A percentile compares a stretch with the other conserved stretches of the same genome.
phyloP scores from a whole-genome alignment of 2,888 invertebrate genomes.

The Eilema sororculum region DNA sequence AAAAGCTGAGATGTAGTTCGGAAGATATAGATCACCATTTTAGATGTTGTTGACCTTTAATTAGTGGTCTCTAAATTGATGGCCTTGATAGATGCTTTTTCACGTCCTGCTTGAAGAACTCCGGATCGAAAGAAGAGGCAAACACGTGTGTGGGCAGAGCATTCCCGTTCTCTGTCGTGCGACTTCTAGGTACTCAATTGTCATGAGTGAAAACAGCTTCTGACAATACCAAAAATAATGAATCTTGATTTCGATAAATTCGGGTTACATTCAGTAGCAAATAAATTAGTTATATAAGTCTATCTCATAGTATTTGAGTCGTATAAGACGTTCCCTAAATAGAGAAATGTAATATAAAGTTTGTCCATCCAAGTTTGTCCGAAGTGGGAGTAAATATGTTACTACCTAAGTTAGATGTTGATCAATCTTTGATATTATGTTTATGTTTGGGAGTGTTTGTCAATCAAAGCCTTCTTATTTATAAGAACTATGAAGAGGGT shows the following conservation, averaged over 20 bases:
- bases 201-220: too few species aligned
- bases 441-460: neutral
- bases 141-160: too few species aligned
- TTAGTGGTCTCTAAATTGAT: too few species aligned
- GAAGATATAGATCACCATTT: too few species aligned
- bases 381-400: slow-evolving; percentile 21
- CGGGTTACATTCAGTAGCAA: neutral
- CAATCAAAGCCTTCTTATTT: neutral
- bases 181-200: too few species aligned
- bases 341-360: slow-evolving; percentile 34
- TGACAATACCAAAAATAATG: too few species aligned
- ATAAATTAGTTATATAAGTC: neutral
- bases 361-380: slow-evolving; percentile 24
- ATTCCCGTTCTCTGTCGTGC: too few species aligned
- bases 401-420: slow-evolving; percentile 28
- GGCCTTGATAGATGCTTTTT: too few species aligned
- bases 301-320: neutral
- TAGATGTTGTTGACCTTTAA: too few species aligned
- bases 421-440: slow-evolving; percentile 25
- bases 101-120: too few species aligned
- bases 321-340: neutral
- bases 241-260: neutral
- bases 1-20: too few species aligned
- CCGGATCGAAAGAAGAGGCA: too few species aligned
- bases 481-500: neutral